Base-by-base conservation (phyloP, 2,888 invertebrate genomes). In the Oligia fasciuncula region DNA sequence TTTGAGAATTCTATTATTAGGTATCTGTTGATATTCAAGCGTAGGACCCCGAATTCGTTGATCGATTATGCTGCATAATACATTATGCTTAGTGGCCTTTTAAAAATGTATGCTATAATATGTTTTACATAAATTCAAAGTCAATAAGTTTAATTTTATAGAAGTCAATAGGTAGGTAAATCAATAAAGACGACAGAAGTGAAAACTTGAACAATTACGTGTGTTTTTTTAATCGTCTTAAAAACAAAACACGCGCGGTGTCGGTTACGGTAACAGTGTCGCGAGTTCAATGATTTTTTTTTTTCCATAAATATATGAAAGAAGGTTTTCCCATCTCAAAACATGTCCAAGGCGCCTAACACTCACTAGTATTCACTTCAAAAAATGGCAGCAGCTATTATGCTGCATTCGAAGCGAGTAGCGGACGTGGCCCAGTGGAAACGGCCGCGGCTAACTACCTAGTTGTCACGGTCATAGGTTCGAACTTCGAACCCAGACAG, bases 1-100 rank as follows among this genome's bases (percentile, higher is more conserved):
- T 87, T 82, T 73, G 67, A 84, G 76, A 76, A 83, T 78, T 79
- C 70, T 70, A 70, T 79, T n/a, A 62, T 67, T 68, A n/a, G 70
- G 29, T 35, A 49, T 35, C 23, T 51, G 65, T 66, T 68, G 66
- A 69, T 69, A 77, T 69, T 65, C 4, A n/a, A 54, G 54, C 23
- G 14, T 76, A 69, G 63, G 14, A 49, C 29, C 11, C 43, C 69
- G 66, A 76, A 70, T 70, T 63, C 11, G 35, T 66, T 76, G 69
- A 73, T 40, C 62, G 23, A 60, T 68, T 29, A 68, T 17, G 60
- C 51, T 51, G 46, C 13, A 6, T 76, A 74, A 49, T 54, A 80
- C n/a, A 51, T 43, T 8, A 35, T 66, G 65, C 57, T 14, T 51
- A 71, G 40, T 74, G 46, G 17, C 66, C 51, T 54, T 75, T 60